Percentiles rank a stretch among this genome's conserved stretches.
Evolutionary conservation across 2,797 vertebrate species (phyloP).

Genomic region (Morelia viridis): DNA sequence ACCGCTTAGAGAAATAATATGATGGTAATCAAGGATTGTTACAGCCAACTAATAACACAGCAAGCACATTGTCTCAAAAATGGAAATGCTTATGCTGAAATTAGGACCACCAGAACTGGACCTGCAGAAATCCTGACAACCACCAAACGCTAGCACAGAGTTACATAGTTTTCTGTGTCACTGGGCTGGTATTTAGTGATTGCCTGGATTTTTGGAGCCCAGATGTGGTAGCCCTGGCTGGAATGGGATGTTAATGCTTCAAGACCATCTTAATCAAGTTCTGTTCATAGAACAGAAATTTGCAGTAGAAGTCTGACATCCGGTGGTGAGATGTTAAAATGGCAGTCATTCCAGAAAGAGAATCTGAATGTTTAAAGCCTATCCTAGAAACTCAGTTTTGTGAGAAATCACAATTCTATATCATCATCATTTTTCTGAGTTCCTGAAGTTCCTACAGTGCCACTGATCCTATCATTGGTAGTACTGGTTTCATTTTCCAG

Average conservation of each 20-base stretch:
- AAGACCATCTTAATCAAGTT: neutral
- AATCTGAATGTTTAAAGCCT: neutral
- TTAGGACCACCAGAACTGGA: neutral
- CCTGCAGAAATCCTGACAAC: neutral
- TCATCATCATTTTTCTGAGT: neutral
- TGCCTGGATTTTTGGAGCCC: neutral
- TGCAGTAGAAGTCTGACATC: constrained; percentile 82
- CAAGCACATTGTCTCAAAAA: neutral
- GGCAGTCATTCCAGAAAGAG: constrained; percentile 41
- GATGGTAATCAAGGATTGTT: neutral
- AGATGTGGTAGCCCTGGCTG: neutral
- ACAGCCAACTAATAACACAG: neutral
- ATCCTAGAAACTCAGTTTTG: neutral
- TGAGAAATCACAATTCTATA: constrained; percentile 10
- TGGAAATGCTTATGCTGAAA: neutral
- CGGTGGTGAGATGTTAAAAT: constrained; percentile 71
- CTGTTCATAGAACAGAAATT: constrained; percentile 60
- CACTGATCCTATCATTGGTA: neutral
- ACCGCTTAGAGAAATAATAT: constrained; percentile 27
- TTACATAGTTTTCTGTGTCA: neutral
- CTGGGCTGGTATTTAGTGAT: neutral
- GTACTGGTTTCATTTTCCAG: fast-evolving
- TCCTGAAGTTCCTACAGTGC: neutral
- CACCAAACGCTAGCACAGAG: neutral
- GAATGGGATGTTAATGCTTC: neutral